phyloP scores from a whole-genome alignment of 2,797 vertebrate genomes.

The Syngnathus acus region DNA sequence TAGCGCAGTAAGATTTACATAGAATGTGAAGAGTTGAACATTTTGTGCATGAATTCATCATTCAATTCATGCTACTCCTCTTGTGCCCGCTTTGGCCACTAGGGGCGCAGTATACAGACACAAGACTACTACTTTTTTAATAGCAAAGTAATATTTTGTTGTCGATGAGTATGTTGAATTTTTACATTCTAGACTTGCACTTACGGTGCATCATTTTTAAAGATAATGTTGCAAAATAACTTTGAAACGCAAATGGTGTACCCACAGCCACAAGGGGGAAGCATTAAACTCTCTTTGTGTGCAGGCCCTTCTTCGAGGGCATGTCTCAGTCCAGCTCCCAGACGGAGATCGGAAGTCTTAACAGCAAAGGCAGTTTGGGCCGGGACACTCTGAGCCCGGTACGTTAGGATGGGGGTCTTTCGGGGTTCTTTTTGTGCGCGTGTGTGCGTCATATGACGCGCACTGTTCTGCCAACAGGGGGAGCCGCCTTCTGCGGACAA shows the following conservation, averaged over 20 bases:
- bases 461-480: constrained; percentile 67
- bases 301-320: constrained; percentile 96
- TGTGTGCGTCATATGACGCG: constrained; percentile 11
- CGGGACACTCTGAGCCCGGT: constrained; percentile 87
- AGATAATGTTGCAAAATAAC: too few species aligned
- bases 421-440: neutral
- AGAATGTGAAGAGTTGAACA: too few species aligned
- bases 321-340: constrained; percentile 99
- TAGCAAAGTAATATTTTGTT: too few species aligned
- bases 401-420: constrained; percentile 51
- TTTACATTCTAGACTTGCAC: too few species aligned
- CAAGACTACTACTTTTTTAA: neutral
- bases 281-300: neutral
- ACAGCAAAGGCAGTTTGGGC: constrained; percentile 92
- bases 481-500: constrained; percentile 75
- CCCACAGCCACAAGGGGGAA: neutral
- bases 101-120: too few species aligned
- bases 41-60: too few species aligned
- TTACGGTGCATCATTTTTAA: too few species aligned
- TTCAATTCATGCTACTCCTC: too few species aligned
- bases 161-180: too few species aligned
- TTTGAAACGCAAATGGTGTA: too few species aligned
- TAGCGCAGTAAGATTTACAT: too few species aligned
- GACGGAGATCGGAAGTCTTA: constrained; percentile 96
- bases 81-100: too few species aligned